These are phyloP conservation scores for Callospermophilus lateralis DNA, from an alignment of 2,113 vertebrate genomes.

Conservation along the genomic window DNA sequence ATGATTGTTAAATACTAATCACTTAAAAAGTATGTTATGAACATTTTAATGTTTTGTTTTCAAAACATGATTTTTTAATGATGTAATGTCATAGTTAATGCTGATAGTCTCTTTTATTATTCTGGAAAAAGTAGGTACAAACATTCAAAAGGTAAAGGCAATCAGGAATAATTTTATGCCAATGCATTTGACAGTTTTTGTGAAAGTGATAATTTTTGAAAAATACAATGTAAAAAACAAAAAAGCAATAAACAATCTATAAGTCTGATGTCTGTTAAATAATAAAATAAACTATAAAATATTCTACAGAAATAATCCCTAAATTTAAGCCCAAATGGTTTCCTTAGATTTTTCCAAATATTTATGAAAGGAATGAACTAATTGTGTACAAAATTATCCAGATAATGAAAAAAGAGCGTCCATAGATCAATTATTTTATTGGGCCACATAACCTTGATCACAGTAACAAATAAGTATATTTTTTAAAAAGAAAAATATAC, in stretches of 20 bases:
- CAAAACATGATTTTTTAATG: neutral
- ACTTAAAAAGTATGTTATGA: neutral
- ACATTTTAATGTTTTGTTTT: slow-evolving; percentile 11
- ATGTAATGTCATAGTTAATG: neutral
- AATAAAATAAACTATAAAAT: neutral
- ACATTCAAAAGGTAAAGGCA: neutral
- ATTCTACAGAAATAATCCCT: neutral
- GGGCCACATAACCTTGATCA: neutral
- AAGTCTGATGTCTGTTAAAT: neutral
- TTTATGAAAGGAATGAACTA: neutral
- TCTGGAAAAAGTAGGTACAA: neutral
- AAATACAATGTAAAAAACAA: neutral
- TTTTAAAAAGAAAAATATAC: neutral
- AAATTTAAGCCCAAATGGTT: neutral
- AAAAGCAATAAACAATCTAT: neutral
- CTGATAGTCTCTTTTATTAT: slow-evolving; percentile 5
- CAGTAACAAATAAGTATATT: neutral
- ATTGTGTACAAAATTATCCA: neutral
- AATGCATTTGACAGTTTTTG: slow-evolving; percentile 20
- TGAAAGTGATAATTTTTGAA: neutral
- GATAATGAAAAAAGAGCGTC: neutral
- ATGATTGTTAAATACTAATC: neutral
- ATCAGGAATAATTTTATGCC: neutral
- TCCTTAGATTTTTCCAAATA: neutral
- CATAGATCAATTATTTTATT: neutral